Conservation (phyloP, 2,797 vertebrate genomes). For the Pantherophis vulpinus region DNA sequence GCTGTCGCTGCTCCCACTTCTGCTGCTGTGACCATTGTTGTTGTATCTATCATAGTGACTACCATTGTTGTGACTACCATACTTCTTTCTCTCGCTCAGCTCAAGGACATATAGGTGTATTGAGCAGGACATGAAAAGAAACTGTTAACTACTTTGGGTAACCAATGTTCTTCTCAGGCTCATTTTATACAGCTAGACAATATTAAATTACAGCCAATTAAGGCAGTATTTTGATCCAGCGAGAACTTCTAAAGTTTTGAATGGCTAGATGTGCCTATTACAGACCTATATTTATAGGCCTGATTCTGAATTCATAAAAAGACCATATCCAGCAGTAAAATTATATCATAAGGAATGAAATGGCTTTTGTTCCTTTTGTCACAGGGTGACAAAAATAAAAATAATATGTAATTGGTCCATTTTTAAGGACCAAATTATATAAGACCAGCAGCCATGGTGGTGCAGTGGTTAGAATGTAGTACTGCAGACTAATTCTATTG, state of each 20-base stretch:
- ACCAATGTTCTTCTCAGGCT: not conserved
- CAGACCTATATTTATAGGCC: not conserved
- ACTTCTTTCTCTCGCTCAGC: not conserved
- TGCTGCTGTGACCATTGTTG: not conserved
- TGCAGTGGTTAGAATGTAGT: no score
- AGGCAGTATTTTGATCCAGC: not conserved
- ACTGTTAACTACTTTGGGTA: not conserved
- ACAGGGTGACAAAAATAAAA: not conserved
- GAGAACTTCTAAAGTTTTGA: not conserved
- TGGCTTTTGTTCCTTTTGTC: not conserved
- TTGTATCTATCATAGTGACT: not conserved
- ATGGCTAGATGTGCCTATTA: not conserved
- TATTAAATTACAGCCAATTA: not conserved
- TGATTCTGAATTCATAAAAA: not conserved
- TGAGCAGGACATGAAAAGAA: not conserved
- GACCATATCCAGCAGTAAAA: not conserved
- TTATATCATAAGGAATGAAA: not conserved
- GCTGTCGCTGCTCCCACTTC: no score
- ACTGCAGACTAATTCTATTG: no score
- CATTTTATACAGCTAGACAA: not conserved
- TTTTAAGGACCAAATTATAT: not conserved
- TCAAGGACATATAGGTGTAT: not conserved
- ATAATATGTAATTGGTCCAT: not conserved
- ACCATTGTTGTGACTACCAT: no score
- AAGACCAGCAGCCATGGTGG: no score